A percentile compares a stretch with the other conserved stretches of the same genome.
phyloP scores from a whole-genome alignment of 2,113 vertebrate genomes.

The Cyanoramphus novaezelandiae region DNA sequence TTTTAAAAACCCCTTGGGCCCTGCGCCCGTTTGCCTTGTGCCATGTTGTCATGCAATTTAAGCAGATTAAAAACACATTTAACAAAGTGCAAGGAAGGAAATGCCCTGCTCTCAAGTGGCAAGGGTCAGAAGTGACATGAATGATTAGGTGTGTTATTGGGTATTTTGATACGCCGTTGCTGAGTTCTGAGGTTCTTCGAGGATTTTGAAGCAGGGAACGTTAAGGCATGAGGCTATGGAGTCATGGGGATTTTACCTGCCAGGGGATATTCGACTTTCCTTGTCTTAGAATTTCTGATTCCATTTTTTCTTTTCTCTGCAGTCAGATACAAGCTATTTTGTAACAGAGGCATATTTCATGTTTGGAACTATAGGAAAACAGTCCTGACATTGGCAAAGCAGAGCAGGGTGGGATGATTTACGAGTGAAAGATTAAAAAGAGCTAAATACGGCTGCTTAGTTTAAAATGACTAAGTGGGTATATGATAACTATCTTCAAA shows the following conservation, averaged over 20 bases:
- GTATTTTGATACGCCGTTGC: background rate
- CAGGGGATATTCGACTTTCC: background rate
- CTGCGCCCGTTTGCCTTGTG: background rate
- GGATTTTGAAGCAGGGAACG: constrained; percentile 22
- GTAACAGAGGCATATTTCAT: constrained; percentile 8
- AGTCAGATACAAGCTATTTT: constrained; percentile 13
- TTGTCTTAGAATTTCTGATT: background rate
- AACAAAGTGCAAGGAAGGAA: constrained; percentile 74
- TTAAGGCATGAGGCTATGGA: background rate
- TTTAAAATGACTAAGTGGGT: constrained; percentile 33
- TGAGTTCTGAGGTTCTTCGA: constrained; percentile 48
- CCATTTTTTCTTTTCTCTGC: background rate
- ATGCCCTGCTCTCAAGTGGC: constrained; percentile 55
- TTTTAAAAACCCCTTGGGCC: constrained; percentile 9
- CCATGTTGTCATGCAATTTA: constrained; percentile 60
- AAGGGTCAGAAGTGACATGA: constrained; percentile 70
- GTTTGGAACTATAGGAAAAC: constrained; percentile 20
- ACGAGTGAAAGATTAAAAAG: constrained; percentile 33
- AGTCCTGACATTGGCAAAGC: background rate
- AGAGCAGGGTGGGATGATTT: background rate
- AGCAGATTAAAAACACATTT: constrained; percentile 78
- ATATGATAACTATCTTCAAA: constrained; percentile 54
- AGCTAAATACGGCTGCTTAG: background rate
- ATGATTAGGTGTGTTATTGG: constrained; percentile 67
- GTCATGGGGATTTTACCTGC: constrained; percentile 14